Evolutionary conservation across 2,888 invertebrate genomes (phyloP).

Genomic region (Leptinotarsa juncta): DNA sequence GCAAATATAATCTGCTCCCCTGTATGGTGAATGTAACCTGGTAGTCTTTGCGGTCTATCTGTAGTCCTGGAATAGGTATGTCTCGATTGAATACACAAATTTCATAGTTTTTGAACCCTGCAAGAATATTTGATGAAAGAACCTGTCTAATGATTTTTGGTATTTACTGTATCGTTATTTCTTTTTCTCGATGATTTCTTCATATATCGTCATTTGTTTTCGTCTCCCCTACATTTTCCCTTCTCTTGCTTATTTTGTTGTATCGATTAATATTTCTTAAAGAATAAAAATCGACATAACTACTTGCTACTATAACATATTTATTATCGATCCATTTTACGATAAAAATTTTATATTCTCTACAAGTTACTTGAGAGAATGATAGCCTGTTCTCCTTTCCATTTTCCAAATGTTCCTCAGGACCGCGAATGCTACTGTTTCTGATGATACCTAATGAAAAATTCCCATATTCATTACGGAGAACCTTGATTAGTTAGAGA

Average conservation of each 20-base stretch:
- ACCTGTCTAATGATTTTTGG: no score
- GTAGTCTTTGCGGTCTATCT: no score
- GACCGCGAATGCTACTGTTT: neutral
- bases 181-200: no score
- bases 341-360: constrained; percentile 25
- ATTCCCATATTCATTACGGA: constrained; percentile 9
- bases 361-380: neutral
- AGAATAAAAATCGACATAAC: neutral
- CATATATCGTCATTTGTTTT: no score
- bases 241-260: constrained; percentile 28
- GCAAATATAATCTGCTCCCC: no score
- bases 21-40: no score
- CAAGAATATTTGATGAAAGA: no score
- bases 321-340: constrained; percentile 48
- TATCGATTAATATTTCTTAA: constrained; percentile 12
- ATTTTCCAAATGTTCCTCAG: constrained; percentile 6
- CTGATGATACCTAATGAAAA: constrained; percentile 1
- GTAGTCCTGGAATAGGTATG: no score
- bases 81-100: no score
- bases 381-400: constrained; percentile 8
- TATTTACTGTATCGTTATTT: no score
- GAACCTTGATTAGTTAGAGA: constrained; percentile 4
- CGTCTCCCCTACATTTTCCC: constrained; percentile 8
- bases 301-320: constrained; percentile 43
- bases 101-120: no score